Evolutionary conservation across 2,888 invertebrate genomes (phyloP).

Genomic region (Limenitis arthemis): DNA sequence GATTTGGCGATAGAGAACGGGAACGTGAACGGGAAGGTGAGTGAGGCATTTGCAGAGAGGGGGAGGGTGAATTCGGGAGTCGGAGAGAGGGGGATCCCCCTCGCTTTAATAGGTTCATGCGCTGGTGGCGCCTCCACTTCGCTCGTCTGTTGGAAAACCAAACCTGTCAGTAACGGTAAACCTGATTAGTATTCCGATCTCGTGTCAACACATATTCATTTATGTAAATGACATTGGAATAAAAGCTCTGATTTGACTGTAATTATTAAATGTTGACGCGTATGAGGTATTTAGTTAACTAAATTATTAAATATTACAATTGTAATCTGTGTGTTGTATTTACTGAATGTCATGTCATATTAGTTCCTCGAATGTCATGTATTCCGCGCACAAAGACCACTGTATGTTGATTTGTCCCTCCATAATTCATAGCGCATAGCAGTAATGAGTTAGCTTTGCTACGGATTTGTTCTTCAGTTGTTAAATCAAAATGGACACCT

Average conservation of each 20-base stretch:
- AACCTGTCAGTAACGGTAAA: constrained; percentile 91
- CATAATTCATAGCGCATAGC: constrained; percentile 36
- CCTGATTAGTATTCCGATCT: constrained; percentile 66
- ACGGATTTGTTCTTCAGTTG: constrained; percentile 61
- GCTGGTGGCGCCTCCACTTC: constrained; percentile 97
- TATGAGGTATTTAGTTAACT: constrained; percentile 23
- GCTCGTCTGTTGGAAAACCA: constrained; percentile 99
- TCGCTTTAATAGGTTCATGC: constrained; percentile 93
- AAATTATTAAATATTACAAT: constrained; percentile 9
- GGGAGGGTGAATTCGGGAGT: constrained; percentile 74
- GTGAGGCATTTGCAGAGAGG: constrained; percentile 71
- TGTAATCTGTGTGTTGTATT: background rate
- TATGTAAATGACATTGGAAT: constrained; percentile 53
- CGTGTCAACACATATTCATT: constrained; percentile 56
- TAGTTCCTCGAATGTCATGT: constrained; percentile 12
- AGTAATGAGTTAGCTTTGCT: constrained; percentile 63
- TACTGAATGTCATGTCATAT: constrained; percentile 1
- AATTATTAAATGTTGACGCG: constrained; percentile 32
- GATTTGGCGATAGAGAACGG: constrained; percentile 75
- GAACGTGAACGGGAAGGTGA: constrained; percentile 77
- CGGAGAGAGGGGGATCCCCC: constrained; percentile 80
- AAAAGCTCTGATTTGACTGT: constrained; percentile 44
- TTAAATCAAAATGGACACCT: constrained; percentile 62
- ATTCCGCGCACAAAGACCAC: constrained; percentile 25
- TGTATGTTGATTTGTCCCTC: constrained; percentile 12